Evolutionary conservation across 2,888 invertebrate species (phyloP), one percentile per base, ranked within the genome.

Genomic region (Kryphioiulus occultus): DNA sequence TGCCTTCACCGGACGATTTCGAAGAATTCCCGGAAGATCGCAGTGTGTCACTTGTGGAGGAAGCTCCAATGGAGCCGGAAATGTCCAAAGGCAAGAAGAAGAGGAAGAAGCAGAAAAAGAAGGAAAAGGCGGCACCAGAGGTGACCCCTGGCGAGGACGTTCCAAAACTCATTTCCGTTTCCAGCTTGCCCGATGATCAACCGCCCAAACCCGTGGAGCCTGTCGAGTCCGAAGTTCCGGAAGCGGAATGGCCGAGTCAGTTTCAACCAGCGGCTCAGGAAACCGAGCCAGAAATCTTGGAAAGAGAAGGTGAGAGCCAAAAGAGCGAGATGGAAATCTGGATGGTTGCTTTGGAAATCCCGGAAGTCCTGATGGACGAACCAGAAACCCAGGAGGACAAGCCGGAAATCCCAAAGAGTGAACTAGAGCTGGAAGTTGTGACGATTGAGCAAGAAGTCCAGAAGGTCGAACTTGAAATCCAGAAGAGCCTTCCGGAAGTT

Each of bases 1-100:
- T n/a, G 12, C 10, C 22, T 10, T 68, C 68, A 0, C 10, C 68
- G 0, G 68, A 68, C n/a, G 68, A 68, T 68, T 68, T 68, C 15
- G 68, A 68, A 68, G 68, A 68, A 68, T 68, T 68, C n/a, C 68
- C 68, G 7, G 68, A 68, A 68, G 68, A 68, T 26, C n/a, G n/a
- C 53, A 53, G n/a, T 5, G 4, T 53, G n/a, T 3, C 3, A n/a
- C 53, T 3, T 19, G 19, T 30, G 10, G 19, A 44, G 44, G 85
- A 44, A 85, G 26, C 44, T 4, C 15, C 12, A 42, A 44, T 47
- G 22, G 53, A 85, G 42, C 30, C 39, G n/a, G 44, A 85, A 35
- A 2, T 15, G 10, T 12, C 32, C 1, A 44, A 85, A 85, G 15
- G n/a, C 85, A 44, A 39, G 39, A 85, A 85, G 44, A 85, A 85